These are phyloP conservation scores for Apamea monoglypha DNA, from an alignment of 2,888 invertebrate genomes.

Conservation along the genomic window DNA sequence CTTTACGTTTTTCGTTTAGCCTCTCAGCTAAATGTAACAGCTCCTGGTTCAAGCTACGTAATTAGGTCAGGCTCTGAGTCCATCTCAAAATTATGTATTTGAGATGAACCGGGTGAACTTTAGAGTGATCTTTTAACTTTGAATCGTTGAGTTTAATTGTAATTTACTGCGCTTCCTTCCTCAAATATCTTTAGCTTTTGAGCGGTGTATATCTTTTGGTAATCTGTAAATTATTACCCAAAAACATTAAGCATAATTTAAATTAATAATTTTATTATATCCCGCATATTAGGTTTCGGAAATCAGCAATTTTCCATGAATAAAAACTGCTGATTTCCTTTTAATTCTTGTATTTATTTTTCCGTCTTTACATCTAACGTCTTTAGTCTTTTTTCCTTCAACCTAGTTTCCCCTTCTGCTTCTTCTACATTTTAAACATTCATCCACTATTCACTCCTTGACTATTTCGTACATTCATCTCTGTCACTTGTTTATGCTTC, in stretches of 20 bases:
- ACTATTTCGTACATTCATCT: too few species aligned
- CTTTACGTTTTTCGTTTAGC: conserved; percentile 1
- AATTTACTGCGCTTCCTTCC: conserved; percentile 29
- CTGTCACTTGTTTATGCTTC: too few species aligned
- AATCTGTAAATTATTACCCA: neutral
- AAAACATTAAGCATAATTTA: neutral
- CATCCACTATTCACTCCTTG: too few species aligned
- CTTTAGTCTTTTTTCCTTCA: too few species aligned
- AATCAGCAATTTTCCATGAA: too few species aligned
- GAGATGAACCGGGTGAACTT: conserved; percentile 41
- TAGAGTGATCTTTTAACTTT: conserved; percentile 55
- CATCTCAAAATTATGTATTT: conserved; percentile 50
- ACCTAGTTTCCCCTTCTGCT: too few species aligned
- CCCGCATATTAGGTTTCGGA: too few species aligned
- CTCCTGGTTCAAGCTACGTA: conserved; percentile 20
- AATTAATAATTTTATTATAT: neutral
- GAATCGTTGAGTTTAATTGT: conserved; percentile 42
- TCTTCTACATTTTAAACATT: too few species aligned
- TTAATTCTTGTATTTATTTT: too few species aligned
- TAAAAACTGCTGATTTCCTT: too few species aligned
- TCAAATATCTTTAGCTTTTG: conserved; percentile 15
- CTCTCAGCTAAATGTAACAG: conserved; percentile 16
- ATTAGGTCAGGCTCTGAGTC: conserved; percentile 45
- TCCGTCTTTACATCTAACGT: too few species aligned
- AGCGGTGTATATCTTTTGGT: neutral